phyloP scores from a whole-genome alignment of 1,140 invertebrate genomes.

The Drosophila azteca region DNA sequence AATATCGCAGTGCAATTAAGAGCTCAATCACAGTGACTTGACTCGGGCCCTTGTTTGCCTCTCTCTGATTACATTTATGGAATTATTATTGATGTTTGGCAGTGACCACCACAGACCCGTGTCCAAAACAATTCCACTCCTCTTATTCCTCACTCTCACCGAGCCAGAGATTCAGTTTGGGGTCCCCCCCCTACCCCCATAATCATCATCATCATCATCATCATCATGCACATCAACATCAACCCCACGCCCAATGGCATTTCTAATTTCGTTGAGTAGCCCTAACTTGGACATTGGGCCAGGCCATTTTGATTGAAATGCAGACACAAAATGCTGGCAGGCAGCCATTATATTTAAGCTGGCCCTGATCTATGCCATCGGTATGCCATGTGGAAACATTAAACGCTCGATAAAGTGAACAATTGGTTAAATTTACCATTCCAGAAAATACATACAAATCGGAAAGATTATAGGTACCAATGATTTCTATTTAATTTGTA shows the following conservation, averaged over 20 bases:
- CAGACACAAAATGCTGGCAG: constrained; percentile 73
- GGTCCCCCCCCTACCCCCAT: background rate
- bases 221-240: constrained; percentile 7
- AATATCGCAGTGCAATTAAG: constrained; percentile 77
- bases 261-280: constrained; percentile 79
- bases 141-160: background rate
- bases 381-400: constrained; percentile 8
- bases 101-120: constrained; percentile 66
- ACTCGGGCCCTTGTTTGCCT: constrained; percentile 56
- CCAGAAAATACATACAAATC: no score
- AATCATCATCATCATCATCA: constrained; percentile 7
- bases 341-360: constrained; percentile 78
- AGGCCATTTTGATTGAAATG: constrained; percentile 63
- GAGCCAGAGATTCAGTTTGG: no score
- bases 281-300: constrained; percentile 37
- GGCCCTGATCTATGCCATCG: constrained; percentile 51
- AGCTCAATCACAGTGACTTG: constrained; percentile 75
- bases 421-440: background rate
- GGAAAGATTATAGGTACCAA: no score
- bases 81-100: constrained; percentile 82
- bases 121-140: constrained; percentile 28
- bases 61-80: constrained; percentile 78
- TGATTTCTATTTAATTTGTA: no score
- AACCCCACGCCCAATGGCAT: constrained; percentile 53
- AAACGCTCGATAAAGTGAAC: background rate